Percentiles rank a stretch among this genome's conserved stretches.
Conservation (phyloP, 2,888 invertebrate species). For the Heliconius ismenius region DNA sequence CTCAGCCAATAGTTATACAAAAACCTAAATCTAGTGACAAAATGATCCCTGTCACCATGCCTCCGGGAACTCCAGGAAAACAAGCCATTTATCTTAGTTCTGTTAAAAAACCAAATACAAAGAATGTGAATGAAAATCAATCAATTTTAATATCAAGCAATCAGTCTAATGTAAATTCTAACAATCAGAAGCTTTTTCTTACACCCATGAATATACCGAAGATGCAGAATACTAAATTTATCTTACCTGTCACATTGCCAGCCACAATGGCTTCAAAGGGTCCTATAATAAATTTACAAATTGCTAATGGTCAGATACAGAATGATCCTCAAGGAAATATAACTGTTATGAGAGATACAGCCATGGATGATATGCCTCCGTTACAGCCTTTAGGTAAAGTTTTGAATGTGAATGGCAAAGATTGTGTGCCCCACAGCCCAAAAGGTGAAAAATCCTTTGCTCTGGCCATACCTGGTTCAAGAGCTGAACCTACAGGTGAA, state of each 20-base stretch:
- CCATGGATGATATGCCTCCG: constrained; percentile 71
- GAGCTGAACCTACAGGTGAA: constrained; percentile 77
- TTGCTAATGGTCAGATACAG: constrained; percentile 84
- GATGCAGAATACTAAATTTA: constrained; percentile 79
- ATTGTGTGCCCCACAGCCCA: constrained; percentile 59
- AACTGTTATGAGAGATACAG: constrained; percentile 81
- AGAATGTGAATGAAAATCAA: constrained; percentile 69
- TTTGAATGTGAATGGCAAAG: constrained; percentile 64
- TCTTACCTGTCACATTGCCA: constrained; percentile 76
- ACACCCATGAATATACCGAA: constrained; percentile 83
- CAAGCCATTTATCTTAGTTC: constrained; percentile 80
- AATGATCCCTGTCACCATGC: constrained; percentile 76
- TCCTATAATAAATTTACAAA: constrained; percentile 85
- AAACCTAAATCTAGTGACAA: constrained; percentile 78
- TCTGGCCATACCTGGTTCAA: constrained; percentile 71
- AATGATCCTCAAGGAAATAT: constrained; percentile 83
- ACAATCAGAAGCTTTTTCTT: constrained; percentile 81
- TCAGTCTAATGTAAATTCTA: constrained; percentile 65
- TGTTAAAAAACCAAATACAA: constrained; percentile 75
- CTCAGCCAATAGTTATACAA: constrained; percentile 82
- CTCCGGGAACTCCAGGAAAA: constrained; percentile 67
- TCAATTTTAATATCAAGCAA: constrained; percentile 76
- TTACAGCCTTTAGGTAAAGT: constrained; percentile 70
- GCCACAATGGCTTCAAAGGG: constrained; percentile 82
- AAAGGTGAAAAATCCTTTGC: constrained; percentile 69